Conservation (phyloP, 2,113 vertebrate species). For the Heterotis niloticus region DNA sequence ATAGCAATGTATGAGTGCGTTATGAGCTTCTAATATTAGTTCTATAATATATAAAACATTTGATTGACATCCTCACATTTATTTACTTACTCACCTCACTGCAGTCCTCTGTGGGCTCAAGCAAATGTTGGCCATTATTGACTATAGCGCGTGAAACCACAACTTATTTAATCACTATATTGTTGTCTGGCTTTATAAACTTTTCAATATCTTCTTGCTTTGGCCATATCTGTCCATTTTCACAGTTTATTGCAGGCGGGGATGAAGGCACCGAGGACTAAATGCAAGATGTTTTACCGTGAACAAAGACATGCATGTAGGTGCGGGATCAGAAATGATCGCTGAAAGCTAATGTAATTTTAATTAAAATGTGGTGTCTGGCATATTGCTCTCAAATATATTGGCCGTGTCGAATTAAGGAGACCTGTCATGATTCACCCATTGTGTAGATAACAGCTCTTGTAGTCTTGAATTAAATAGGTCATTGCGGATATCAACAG, state of each 20-base stretch:
- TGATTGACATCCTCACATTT: too few relatives aligned
- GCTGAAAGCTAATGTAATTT: not conserved
- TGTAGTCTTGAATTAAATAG: not conserved
- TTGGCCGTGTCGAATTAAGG: constrained; percentile 1
- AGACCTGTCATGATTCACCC: not conserved
- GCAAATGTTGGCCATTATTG: not conserved
- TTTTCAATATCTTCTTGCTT: not conserved
- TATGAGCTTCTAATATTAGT: too few relatives aligned
- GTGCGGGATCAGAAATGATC: not conserved
- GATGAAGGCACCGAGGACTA: not conserved
- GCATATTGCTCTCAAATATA: not conserved
- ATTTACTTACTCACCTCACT: too few relatives aligned
- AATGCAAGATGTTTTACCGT: not conserved
- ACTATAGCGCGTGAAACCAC: not conserved
- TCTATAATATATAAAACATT: too few relatives aligned
- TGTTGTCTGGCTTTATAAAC: not conserved
- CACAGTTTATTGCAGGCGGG: not conserved
- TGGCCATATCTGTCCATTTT: not conserved
- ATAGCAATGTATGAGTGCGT: too few relatives aligned
- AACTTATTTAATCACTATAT: not conserved
- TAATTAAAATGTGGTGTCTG: not conserved
- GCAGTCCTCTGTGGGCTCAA: too few relatives aligned
- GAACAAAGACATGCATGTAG: not conserved
- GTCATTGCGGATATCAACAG: constrained; percentile 4
- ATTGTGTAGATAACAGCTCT: not conserved